Base-by-base conservation (phyloP, 2,113 vertebrate genomes). In the Nyctibius bracteatus region DNA sequence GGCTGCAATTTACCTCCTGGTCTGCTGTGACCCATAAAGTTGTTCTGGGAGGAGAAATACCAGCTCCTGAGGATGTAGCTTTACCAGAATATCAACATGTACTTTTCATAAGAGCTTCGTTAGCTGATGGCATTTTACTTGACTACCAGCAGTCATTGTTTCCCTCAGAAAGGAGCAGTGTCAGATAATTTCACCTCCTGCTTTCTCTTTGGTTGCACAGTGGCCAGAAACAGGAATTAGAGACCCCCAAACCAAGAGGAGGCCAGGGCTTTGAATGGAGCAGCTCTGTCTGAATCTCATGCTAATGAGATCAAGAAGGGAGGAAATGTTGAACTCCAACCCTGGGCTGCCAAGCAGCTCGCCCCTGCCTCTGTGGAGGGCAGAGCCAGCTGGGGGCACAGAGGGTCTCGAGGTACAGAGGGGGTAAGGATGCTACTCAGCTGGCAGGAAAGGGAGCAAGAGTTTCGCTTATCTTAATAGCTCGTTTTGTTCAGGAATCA, bases 301-400 rank as follows among this genome's bases (percentile, higher is more conserved):
- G 96, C 92, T 96, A 95, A 97, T 96, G 96, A 97, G 96, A 94
- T 94, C 77, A 90, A 80, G 88, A 96, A 95, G 91, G 90, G 88
- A 95, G 86, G 96, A 93, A 95, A 92, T 31, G 57, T 25, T 92
- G 92, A 94, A 91, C 95, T 93, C 92, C 95, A 93, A 89, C 83
- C 86, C 77, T 16, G 13, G 82, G 85, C 96, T 96, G 92, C 93
- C 92, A 95, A 88, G 81, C 58, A 81, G 81, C 78, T 80, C 37
- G 8, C 33, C 80, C 77, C 44, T 47, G 67, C 68, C 70, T 77
- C 63, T 1, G 35, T 1, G 5, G 71, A 86, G 80, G 88, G 72
- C 86, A 94, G 68, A 86, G 83, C 75, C 86, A 93, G 92, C 80
- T 92, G 94, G 72, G 81, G 41, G 28, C 52, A 72, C 83, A 74